Base-by-base conservation (phyloP, 1,140 invertebrate species). In the Zaprionus ornatus region DNA sequence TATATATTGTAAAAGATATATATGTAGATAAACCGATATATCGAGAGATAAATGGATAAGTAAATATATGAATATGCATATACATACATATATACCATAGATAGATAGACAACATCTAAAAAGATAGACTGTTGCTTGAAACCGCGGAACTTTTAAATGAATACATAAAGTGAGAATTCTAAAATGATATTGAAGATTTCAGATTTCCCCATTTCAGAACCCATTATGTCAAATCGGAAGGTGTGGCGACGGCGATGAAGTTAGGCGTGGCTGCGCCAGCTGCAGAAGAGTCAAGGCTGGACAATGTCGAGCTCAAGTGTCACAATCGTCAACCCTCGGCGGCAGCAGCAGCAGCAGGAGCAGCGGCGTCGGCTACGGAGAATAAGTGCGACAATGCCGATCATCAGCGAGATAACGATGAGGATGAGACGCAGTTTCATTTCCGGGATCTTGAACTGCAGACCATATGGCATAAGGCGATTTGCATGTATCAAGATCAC, bases 401-500 rank as follows among this genome's bases (percentile, higher is more conserved):
- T 63, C 79, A 17, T 27, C 66, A 66, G 35, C 52, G 60, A 6
- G 40, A 91, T 42, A 86, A 92, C 25, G 77, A 91, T 48, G 85
- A 91, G 54, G 91, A 92, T 61, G 92, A 93, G 68, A 82, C 91
- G 37, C 78, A 92, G 59, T 90, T 87, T 42, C 68, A 76, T 7
- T 94, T 94, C 71, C 94, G 95, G 90, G 96, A 96, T 98, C 76
- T 94, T 97, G 13, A 95, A 94, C 74, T 97, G 96, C 93, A 95
- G 97, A 59, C 97, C 97, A 67, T 93, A 94, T 66, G 96, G 96
- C 91, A 95, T 98, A 76, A 97, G 98, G 93, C 94, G 94, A 91
- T 97, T 97, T 93, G 97, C 96, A 91, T 95, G 96, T 92, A 97
- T 97, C 92, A 97, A 97, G 95, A 96, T 98, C 97, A 90, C 95